phyloP scores from a whole-genome alignment of 2,113 vertebrate species.

The Thamnaconus septentrionalis region DNA sequence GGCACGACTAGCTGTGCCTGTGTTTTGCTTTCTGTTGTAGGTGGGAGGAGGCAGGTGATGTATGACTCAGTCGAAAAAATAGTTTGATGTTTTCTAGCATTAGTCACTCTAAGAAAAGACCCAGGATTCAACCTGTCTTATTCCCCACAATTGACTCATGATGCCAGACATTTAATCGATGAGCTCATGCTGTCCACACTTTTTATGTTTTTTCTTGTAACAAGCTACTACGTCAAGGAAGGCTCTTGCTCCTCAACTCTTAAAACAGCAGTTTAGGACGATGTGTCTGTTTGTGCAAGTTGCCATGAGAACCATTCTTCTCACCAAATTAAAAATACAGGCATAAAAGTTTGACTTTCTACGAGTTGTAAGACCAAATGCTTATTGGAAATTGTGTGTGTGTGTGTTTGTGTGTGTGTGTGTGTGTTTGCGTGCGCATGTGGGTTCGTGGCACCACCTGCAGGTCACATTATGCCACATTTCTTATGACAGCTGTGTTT shows the following conservation, averaged over 20 bases:
- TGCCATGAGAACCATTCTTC: neutral
- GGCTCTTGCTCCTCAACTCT: neutral
- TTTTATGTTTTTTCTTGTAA: conserved; percentile 15
- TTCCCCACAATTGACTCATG: conserved; percentile 37
- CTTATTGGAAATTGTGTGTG: neutral
- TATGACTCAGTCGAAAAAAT: conserved; percentile 60
- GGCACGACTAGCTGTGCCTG: neutral
- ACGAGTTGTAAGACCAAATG: too few relatives aligned
- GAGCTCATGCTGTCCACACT: conserved; percentile 17
- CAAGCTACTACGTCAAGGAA: neutral
- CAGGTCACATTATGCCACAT: conserved; percentile 50
- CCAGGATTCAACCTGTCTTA: conserved; percentile 15
- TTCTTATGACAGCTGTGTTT: conserved; percentile 55
- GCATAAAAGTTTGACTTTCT: too few relatives aligned
- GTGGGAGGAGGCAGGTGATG: conserved; percentile 36
- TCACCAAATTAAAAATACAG: too few relatives aligned
- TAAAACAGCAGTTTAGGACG: neutral
- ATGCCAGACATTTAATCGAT: conserved; percentile 17
- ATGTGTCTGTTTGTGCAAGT: neutral
- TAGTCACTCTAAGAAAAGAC: conserved; percentile 47
- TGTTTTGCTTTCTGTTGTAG: conserved; percentile 11
- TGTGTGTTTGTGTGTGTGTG: neutral
- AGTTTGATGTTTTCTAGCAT: conserved; percentile 40
- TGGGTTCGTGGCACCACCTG: conserved; percentile 51
- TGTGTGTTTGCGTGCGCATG: neutral